Evolutionary conservation across 2,113 vertebrate genomes (phyloP), one percentile per base, ranked within the genome.

Genomic region (Triplophysa rosa): DNA sequence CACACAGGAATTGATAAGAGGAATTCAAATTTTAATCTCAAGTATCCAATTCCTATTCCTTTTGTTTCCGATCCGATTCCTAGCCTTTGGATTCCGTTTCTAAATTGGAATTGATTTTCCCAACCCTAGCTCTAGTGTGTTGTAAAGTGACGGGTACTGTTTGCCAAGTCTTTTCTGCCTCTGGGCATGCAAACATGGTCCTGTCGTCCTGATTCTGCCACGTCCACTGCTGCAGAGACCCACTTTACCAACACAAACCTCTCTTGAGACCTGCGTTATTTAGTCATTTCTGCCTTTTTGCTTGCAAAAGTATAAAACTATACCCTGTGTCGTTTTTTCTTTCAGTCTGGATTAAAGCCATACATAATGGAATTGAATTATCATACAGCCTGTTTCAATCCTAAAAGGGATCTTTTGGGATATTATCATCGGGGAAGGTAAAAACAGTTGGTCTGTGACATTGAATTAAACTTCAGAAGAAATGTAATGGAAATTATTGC

Each of bases 181-280:
- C 58, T 26, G 75, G 86, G 84, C 78, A 80, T 76, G 76, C 58
- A 40, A 77, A 89, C 87, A 83, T 86, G 87, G 82, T 69, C 83
- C 78, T 67, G 73, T n/a, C n/a, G 68, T 87, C 86, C 87, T 80
- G 72, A 85, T 86, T 89, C 77, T 86, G 84, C 84, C 82, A 80
- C 8, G 74, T 56, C 65, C 82, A 85, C 75, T 77, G 52, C 79
- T 79, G 85, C 89, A 65, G 74, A 89, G 86, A 86, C 87, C 88
- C 84, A 87, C 76, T 92, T 92, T 85, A 64, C 77, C 77, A 69
- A 83, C 84, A 78, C 63, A 71, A 67, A 82, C 45, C 74, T 87
- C 88, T 87, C 82, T 78, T 21, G 66, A 79, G 66, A 75, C 79
- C 58, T n/a, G 29, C 37, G 76, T 72, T 81, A 79, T 76, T 78